Percentiles rank a stretch among this genome's conserved stretches.
Conservation (phyloP, 1,140 invertebrate species). For the Cydia fagiglandana region DNA sequence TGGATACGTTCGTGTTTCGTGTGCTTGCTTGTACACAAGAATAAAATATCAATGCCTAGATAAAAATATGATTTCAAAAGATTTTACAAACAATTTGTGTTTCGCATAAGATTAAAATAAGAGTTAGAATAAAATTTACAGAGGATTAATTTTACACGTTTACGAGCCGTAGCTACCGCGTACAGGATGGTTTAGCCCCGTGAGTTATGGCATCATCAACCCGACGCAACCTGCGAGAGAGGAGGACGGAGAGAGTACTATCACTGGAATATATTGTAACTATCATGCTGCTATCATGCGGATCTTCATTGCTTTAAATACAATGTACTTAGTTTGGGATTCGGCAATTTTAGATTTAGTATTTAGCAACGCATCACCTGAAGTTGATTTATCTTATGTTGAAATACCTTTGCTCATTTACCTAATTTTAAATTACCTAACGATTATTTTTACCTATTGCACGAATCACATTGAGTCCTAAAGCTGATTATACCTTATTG, state of each 20-base stretch:
- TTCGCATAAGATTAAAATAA: constrained; percentile 1
- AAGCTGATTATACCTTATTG: too few species aligned
- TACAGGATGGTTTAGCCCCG: constrained; percentile 6
- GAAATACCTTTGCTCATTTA: too few species aligned
- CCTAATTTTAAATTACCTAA: too few species aligned
- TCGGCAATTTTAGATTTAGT: too few species aligned
- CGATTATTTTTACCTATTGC: too few species aligned
- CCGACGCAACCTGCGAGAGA: not conserved
- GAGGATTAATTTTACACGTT: constrained; percentile 31
- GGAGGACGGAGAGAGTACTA: not conserved
- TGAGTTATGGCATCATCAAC: constrained; percentile 33
- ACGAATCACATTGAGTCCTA: too few species aligned
- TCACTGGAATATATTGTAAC: not conserved
- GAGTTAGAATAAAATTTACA: constrained; percentile 26
- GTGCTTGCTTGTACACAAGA: not conserved
- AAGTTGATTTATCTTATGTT: too few species aligned
- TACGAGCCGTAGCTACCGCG: constrained; percentile 17
- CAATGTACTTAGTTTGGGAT: too few species aligned
- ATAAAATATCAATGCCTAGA: not conserved
- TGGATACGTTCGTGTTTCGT: too few species aligned
- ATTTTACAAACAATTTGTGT: not conserved
- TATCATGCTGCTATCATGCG: not conserved
- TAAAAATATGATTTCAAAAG: not conserved
- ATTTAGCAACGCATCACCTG: too few species aligned
- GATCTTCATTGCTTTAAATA: too few species aligned